A percentile compares a stretch with the other conserved stretches of the same genome.
Conservation (phyloP, 1,140 invertebrate genomes). For the Gonatopus flavifemur region DNA sequence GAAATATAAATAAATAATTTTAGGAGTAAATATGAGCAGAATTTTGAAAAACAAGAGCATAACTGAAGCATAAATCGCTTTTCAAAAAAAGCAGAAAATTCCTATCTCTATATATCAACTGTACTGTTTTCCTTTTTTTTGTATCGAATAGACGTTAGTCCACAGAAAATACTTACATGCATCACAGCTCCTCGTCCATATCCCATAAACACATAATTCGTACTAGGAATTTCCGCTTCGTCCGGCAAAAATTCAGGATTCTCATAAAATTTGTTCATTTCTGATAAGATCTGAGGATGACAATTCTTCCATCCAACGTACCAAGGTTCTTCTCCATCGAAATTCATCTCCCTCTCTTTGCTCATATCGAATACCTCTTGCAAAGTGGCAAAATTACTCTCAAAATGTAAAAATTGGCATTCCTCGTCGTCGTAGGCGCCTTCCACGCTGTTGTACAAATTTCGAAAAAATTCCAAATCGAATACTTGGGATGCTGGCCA, state of each 20-base stretch:
- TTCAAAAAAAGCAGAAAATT: too few relatives aligned
- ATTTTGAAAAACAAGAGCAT: too few relatives aligned
- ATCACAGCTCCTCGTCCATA: slow-evolving; percentile 89
- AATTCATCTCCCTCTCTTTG: slow-evolving; percentile 64
- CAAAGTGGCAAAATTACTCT: slow-evolving; percentile 78
- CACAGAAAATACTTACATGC: slow-evolving; percentile 84
- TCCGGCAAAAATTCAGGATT: slow-evolving; percentile 85
- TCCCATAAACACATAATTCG: slow-evolving; percentile 93
- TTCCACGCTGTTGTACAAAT: slow-evolving; percentile 68
- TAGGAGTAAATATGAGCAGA: too few relatives aligned
- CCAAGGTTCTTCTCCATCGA: slow-evolving; percentile 71
- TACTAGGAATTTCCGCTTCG: slow-evolving; percentile 83
- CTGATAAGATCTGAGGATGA: slow-evolving; percentile 73
- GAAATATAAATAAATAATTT: too few relatives aligned
- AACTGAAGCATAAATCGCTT: too few relatives aligned
- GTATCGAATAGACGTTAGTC: too few relatives aligned
- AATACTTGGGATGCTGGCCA: slow-evolving; percentile 78
- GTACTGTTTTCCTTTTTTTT: too few relatives aligned
- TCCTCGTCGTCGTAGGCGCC: slow-evolving; percentile 72
- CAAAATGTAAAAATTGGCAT: slow-evolving; percentile 90
- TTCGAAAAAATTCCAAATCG: slow-evolving; percentile 74
- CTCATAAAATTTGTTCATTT: slow-evolving; percentile 77
- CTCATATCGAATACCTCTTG: slow-evolving; percentile 80
- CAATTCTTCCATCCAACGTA: slow-evolving; percentile 94
- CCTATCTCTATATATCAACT: too few relatives aligned